These are phyloP conservation scores for Drosophila pectinifera DNA, from an alignment of 1,140 invertebrate species.

Conservation along the genomic window DNA sequence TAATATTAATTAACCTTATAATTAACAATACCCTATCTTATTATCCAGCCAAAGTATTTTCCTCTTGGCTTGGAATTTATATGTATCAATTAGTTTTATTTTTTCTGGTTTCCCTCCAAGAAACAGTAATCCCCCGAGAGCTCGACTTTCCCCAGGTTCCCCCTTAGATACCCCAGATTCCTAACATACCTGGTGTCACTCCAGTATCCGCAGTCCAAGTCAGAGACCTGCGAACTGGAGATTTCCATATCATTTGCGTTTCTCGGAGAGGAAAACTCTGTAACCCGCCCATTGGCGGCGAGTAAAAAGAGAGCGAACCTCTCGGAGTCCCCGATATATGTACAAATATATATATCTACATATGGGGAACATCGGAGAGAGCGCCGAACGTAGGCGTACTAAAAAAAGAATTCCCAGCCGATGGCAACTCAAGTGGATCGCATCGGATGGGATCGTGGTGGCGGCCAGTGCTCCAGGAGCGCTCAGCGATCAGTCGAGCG, in stretches of 20 bases:
- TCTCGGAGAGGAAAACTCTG: constrained; percentile 13
- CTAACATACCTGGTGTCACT: constrained; percentile 23
- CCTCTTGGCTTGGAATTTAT: not conserved
- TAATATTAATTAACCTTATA: not conserved
- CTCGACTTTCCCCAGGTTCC: constrained; percentile 12
- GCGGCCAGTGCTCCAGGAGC: constrained; percentile 22
- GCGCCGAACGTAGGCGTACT: constrained; percentile 59
- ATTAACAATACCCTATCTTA: not conserved
- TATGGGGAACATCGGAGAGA: constrained; percentile 7
- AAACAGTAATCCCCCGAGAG: not conserved
- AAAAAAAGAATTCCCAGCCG: constrained; percentile 66
- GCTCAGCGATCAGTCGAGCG: constrained; percentile 59
- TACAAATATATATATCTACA: constrained; percentile 3
- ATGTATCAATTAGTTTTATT: not conserved
- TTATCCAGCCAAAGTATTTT: not conserved
- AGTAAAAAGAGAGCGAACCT: constrained; percentile 18
- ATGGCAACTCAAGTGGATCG: constrained; percentile 51
- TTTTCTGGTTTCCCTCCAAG: not conserved
- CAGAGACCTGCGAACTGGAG: not conserved
- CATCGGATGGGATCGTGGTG: constrained; percentile 19
- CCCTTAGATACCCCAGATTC: constrained; percentile 18
- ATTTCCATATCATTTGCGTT: constrained; percentile 24
- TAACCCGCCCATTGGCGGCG: constrained; percentile 20
- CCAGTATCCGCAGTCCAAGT: constrained; percentile 40
- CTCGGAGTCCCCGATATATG: constrained; percentile 1